Evolutionary conservation across 2,797 vertebrate species (phyloP).

Genomic region (Dallia pectoralis): DNA sequence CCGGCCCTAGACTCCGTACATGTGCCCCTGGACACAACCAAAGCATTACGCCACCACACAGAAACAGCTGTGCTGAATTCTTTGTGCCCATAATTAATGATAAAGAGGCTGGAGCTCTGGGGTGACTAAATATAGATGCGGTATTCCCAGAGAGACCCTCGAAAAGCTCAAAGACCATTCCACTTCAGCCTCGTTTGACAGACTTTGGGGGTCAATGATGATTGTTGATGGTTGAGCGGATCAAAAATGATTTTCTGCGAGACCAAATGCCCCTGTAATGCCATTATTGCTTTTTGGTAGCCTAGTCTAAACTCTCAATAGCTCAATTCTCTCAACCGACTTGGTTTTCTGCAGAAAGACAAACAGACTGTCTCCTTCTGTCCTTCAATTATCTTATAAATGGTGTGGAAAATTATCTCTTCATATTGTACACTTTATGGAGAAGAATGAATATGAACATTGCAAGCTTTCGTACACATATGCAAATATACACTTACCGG

Average conservation of each 20-base stretch:
- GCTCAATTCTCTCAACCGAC: background rate
- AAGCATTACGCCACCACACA: slow-evolving; percentile 20
- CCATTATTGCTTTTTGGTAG: slow-evolving; percentile 59
- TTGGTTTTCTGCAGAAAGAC: background rate
- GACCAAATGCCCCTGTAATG: slow-evolving; percentile 55
- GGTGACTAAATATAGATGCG: slow-evolving; percentile 78
- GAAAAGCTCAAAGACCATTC: slow-evolving; percentile 69
- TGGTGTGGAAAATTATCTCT: slow-evolving; percentile 51
- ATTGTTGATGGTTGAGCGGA: slow-evolving; percentile 44
- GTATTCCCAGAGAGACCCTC: slow-evolving; percentile 70
- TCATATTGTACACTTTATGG: slow-evolving; percentile 57
- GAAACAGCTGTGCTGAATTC: slow-evolving; percentile 81
- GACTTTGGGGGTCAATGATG: slow-evolving; percentile 26
- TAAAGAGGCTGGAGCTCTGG: slow-evolving; percentile 75
- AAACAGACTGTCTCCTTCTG: slow-evolving; percentile 35
- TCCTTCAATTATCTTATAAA: slow-evolving; percentile 28
- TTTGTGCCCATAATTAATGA: slow-evolving; percentile 84
- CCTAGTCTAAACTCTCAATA: slow-evolving; percentile 34
- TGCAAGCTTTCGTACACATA: too few relatives aligned
- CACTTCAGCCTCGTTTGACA: slow-evolving; percentile 50
- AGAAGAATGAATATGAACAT: slow-evolving; percentile 23
- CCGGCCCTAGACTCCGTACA: slow-evolving; percentile 58
- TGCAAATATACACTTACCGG: too few relatives aligned
- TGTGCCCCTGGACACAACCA: slow-evolving; percentile 47
- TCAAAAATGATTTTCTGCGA: slow-evolving; percentile 57